Evolutionary conservation across 2,113 vertebrate genomes (phyloP), one percentile per base, ranked within the genome.

Genomic region (Geococcyx californianus): DNA sequence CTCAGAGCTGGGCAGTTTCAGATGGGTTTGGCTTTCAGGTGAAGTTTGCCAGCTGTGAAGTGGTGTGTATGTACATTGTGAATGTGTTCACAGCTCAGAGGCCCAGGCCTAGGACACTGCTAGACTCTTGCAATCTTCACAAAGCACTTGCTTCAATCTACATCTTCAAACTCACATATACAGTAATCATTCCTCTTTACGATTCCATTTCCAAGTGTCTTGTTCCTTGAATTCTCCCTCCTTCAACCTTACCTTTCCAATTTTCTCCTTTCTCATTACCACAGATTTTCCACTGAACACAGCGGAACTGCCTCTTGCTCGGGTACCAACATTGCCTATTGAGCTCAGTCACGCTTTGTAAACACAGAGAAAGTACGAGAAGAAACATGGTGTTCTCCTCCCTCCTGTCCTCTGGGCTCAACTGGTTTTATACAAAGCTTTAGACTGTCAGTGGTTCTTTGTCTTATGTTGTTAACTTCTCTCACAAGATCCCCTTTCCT

Each of bases 11-110:
- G 33, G 58, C 58, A 60, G 40, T 34, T 66, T 24, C 56, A 75
- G n/a, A 19, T 1, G n/a, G 3, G n/a, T n/a, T n/a, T n/a, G n/a
- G n/a, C n/a, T n/a, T n/a, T n/a, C n/a, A n/a, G n/a, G n/a, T n/a
- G n/a, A n/a, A n/a, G n/a, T n/a, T n/a, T n/a, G n/a, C n/a, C n/a
- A n/a, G n/a, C n/a, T n/a, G n/a, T n/a, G n/a, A n/a, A n/a, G n/a
- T n/a, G n/a, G n/a, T n/a, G n/a, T n/a, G n/a, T 8, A 10, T 1
- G n/a, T 7, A 54, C 21, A 7, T 1, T 16, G 33, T 5, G 42
- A 74, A 26, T 0, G 15, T 9, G 13, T 13, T 26, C 23, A 13
- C n/a, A 4, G 26, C 54, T 54, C 13, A n/a, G 38, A 34, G 56
- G 34, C 13, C 34, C 18, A 16, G 31, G 52, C 25, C n/a, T 9